Base-by-base conservation (phyloP, 1,140 invertebrate genomes). In the Ips typographus region DNA sequence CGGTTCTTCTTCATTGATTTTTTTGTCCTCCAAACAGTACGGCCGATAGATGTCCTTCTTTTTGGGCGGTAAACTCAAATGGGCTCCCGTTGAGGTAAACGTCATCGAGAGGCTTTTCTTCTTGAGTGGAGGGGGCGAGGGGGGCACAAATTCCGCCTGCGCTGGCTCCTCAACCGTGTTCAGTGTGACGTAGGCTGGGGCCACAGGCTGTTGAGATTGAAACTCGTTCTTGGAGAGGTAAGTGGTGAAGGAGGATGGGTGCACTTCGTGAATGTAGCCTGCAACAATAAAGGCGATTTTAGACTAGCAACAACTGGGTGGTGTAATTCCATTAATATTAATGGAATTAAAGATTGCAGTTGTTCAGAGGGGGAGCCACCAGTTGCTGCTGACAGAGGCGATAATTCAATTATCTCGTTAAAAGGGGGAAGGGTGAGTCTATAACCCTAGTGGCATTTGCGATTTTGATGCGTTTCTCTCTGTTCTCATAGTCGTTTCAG, bases 31-130 rank as follows among this genome's bases (percentile, higher is more conserved):
- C 52, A 93, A 82, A 60, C 91, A 93, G 79, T 93, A 94, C 0
- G 92, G 92, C 57, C 92, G 84, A 79, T 93, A 94, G 69, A 94
- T 94, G 78, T 94, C 92, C 80, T 94, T 94, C 80, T 94, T 93
- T 78, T 94, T 94, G 0, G 92, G 92, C 42, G 92, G 91, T 69
- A 94, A 78, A 58, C 91, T 92, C 1, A 94, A 80, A 7, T 91
- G 87, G 2, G 91, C 88, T 2, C 91, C 91, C 2, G 90, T 92
- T 79, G 90, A 92, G 37, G 91, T 93, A 79, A 91, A 93, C 77
- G 90, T 93, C 88, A 92, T 90, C 3, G 90, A 85, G 40, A 89
- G 81, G 41, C 89, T 90, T 78, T 91, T 90, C 71, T 85, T 83
- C 68, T 85, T 84, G 61, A 85, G 83, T 72, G 80, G 80, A 73